Evolutionary conservation across 2,797 vertebrate genomes (phyloP).

Genomic region (Basileuterus tristriatus): DNA sequence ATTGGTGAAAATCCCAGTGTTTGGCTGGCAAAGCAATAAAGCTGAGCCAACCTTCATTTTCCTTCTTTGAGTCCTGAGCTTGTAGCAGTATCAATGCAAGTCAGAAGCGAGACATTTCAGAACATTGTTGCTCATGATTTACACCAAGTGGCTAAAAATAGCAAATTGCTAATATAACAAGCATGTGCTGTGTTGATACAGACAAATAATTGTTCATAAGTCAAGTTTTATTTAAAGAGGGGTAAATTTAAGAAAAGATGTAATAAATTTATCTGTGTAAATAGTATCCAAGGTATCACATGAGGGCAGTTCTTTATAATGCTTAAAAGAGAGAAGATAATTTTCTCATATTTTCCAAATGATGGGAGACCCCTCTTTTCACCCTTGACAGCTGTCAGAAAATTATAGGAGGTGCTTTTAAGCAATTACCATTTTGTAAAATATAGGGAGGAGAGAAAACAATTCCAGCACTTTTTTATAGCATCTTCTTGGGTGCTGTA

Average conservation of each 20-base stretch:
- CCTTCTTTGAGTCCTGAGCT: background rate
- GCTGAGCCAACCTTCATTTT: background rate
- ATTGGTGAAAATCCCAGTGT: background rate
- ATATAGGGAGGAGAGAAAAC: background rate
- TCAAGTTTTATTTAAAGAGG: background rate
- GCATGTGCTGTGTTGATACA: conserved; percentile 23
- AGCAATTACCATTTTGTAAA: background rate
- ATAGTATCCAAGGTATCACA: background rate
- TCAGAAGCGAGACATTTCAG: conserved; percentile 38
- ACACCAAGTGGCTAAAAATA: conserved; percentile 36
- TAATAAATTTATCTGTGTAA: background rate
- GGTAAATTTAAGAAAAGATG: conserved; percentile 1
- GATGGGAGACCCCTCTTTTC: background rate
- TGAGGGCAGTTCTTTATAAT: background rate
- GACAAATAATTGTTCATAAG: conserved; percentile 29
- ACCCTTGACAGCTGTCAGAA: background rate
- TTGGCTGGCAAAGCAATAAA: background rate
- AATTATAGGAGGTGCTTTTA: background rate
- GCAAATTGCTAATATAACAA: background rate
- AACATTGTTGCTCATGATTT: conserved; percentile 2
- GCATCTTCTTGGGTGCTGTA: background rate
- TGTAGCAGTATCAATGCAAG: background rate
- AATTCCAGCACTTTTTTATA: background rate
- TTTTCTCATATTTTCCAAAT: conserved; percentile 6
- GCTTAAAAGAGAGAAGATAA: background rate